These are phyloP conservation scores for Xylophagus ater DNA, from an alignment of 2,888 invertebrate species.

Conservation along the genomic window DNA sequence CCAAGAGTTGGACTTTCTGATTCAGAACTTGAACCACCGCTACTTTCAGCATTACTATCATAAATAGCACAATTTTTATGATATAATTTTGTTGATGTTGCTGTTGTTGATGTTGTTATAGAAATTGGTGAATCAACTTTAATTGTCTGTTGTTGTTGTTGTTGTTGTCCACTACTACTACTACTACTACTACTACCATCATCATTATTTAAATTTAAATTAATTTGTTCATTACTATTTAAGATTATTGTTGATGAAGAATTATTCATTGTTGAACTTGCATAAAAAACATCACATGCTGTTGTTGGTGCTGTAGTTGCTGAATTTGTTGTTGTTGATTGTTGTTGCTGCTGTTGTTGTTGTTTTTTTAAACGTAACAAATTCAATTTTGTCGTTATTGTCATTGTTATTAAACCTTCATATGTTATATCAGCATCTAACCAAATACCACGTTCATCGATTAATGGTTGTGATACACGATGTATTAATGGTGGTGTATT, in stretches of 20 bases:
- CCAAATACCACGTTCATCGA: constrained; percentile 76
- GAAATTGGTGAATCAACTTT: neutral
- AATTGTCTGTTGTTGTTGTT: no score
- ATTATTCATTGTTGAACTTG: neutral
- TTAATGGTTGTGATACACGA: constrained; percentile 49
- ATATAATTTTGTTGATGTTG: constrained; percentile 12
- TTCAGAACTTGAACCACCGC: constrained; percentile 35
- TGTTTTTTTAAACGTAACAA: constrained; percentile 32
- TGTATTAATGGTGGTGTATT: constrained; percentile 50
- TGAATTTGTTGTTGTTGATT: constrained; percentile 8
- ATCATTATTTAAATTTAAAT: neutral
- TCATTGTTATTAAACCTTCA: constrained; percentile 60
- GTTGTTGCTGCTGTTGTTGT: constrained; percentile 15
- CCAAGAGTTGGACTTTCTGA: constrained; percentile 27
- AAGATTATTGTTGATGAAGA: neutral
- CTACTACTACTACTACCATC: neutral
- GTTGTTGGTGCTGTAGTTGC: constrained; percentile 10
- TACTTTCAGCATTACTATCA: constrained; percentile 38
- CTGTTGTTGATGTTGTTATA: neutral
- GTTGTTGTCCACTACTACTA: neutral
- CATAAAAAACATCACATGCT: neutral
- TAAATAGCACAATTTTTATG: constrained; percentile 31
- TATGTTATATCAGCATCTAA: constrained; percentile 68
- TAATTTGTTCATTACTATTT: neutral
- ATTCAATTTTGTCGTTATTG: constrained; percentile 75